A percentile compares a stretch with the other conserved stretches of the same genome.
Conservation (phyloP, 2,797 vertebrate genomes). For the Tamandua tetradactyla region DNA sequence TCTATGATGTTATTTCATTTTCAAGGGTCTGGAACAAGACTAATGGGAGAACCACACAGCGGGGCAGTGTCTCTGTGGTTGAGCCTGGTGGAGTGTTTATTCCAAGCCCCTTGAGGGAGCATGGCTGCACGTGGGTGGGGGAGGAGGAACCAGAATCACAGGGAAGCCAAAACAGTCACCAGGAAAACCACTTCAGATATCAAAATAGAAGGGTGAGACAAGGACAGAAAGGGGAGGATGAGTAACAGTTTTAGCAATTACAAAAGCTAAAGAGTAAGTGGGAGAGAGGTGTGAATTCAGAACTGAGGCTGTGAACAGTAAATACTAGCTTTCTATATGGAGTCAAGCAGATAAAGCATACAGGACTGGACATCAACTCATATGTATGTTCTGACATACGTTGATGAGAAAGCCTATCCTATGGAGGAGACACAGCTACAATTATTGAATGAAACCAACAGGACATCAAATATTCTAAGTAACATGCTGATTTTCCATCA, state of each 20-base stretch:
- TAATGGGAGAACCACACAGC: background rate
- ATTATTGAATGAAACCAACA: background rate
- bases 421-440: background rate
- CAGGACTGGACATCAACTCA: background rate
- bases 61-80: background rate
- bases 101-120: slow-evolving; percentile 1
- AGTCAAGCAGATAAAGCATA: background rate
- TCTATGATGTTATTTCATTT: slow-evolving; percentile 49
- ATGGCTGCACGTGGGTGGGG: background rate
- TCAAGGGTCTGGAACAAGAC: slow-evolving; percentile 6
- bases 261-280: background rate
- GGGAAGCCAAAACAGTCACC: background rate
- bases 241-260: background rate
- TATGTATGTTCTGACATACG: background rate
- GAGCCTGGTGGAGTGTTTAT: slow-evolving; percentile 2
- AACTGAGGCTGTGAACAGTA: background rate
- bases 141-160: background rate
- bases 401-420: background rate
- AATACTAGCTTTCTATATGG: background rate
- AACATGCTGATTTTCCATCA: background rate
- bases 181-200: slow-evolving; percentile 35
- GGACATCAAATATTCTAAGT: background rate
- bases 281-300: background rate
- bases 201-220: background rate
- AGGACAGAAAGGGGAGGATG: background rate